Evolutionary conservation across 2,797 vertebrate genomes (phyloP).

Genomic region (Acrossocheilus wenchowensis): DNA sequence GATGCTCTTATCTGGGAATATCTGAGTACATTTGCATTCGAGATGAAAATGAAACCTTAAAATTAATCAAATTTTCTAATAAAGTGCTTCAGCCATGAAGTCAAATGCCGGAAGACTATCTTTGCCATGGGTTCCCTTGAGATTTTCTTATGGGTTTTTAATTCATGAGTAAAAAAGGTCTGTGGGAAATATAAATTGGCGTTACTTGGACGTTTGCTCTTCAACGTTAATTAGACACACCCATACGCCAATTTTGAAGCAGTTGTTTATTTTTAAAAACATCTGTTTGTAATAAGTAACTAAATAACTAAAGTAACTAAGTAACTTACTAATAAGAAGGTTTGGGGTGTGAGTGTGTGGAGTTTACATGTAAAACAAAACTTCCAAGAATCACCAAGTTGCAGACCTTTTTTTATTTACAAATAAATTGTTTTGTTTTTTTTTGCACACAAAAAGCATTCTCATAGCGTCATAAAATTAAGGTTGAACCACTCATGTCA

Average conservation of each 20-base stretch:
- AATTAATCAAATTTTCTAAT: not conserved
- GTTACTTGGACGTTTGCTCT: not conserved
- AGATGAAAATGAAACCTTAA: constrained; percentile 15
- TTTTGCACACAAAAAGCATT: not conserved
- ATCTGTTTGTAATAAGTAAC: not conserved
- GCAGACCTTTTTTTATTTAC: no score
- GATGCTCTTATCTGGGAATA: constrained; percentile 31
- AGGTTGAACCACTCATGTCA: not conserved
- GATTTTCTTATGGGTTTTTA: not conserved
- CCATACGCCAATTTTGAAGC: not conserved
- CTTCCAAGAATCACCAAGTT: not conserved
- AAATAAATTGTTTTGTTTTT: no score
- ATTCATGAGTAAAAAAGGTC: not conserved
- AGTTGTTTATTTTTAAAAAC: not conserved
- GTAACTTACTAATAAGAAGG: not conserved
- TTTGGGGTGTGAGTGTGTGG: not conserved
- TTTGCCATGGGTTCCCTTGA: not conserved
- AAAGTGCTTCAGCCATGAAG: not conserved
- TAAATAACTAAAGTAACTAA: not conserved
- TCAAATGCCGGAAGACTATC: not conserved
- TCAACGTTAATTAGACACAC: not conserved
- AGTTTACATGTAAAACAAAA: not conserved
- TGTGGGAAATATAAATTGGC: not conserved
- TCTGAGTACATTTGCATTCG: constrained; percentile 19
- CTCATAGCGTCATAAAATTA: not conserved